A percentile compares a stretch with the other conserved stretches of the same genome.
Evolutionary conservation across 1,140 invertebrate species (phyloP).

Genomic region (Papilio polyxenes): DNA sequence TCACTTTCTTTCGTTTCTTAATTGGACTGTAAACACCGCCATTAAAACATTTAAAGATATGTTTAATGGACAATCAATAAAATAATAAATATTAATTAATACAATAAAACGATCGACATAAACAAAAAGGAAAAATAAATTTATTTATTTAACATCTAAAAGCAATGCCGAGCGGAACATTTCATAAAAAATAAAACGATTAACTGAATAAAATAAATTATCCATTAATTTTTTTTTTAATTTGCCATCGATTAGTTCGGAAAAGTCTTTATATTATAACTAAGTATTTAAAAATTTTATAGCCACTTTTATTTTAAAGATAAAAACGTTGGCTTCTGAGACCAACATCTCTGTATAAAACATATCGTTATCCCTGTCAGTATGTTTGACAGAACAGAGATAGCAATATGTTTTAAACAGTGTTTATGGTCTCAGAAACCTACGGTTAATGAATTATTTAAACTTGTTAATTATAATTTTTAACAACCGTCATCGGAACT

Average conservation of each 20-base stretch:
- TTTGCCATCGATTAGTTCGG: conserved; percentile 7
- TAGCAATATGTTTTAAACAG: no score
- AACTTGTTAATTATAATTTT: conserved; percentile 10
- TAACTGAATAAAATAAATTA: background rate
- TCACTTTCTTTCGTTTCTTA: background rate
- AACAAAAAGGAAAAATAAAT: background rate
- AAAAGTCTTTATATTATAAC: background rate
- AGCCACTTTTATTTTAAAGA: background rate
- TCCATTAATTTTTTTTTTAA: background rate
- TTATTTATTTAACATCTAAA: background rate
- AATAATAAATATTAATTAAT: conserved; percentile 20
- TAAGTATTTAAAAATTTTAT: conserved; percentile 7
- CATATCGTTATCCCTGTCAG: no score
- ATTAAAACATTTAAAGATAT: conserved; percentile 11
- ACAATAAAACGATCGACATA: background rate
- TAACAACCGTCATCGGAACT: background rate
- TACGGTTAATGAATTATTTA: background rate
- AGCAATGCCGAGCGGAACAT: background rate
- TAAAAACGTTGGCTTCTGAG: background rate
- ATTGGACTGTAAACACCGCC: background rate
- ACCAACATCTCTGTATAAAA: no score
- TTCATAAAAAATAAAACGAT: background rate
- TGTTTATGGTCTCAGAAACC: background rate
- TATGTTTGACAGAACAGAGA: no score
- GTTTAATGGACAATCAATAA: conserved; percentile 16